Base-by-base conservation (phyloP, 53 echinoderm and acorn worm species). In the Stichopus horrens region DNA sequence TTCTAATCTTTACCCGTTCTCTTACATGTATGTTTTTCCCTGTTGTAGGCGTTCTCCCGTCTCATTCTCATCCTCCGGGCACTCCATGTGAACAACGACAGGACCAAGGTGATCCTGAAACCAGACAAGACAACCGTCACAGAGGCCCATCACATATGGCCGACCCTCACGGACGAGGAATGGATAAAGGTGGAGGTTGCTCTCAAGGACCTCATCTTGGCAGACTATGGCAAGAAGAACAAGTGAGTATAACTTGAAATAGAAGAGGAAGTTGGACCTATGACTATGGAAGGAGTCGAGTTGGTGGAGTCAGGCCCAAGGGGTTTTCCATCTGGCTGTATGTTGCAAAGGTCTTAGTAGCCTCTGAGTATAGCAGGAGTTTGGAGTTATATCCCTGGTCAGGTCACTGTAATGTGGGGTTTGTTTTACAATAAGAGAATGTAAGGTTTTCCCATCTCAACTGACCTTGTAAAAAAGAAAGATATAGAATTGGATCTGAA, bases 141-240 rank as follows among this genome's bases (percentile, higher is more conserved):
- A 0, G 98, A 98, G 89, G 95, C 98, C 23, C 98, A 98, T 90
- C 98, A 98, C 87, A 98, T 98, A 93, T 98, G 98, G 98, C 98
- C 98, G 7, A 94, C 95, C 8, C 91, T 98, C 79, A 96, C 95
- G 0, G 98, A 98, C 86, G 98, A 98, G 76, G 98, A 98, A 86
- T 98, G 98, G 98, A 98, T 98, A 90, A 95, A 98, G 90, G 98
- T 98, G 14, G 98, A 98, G 58, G 95, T 98, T 1, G 93, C 93
- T 0, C 94, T 98, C 66, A 98, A 98, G 85, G 98, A 98, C 68
- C 94, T 98, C 82, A 98, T 98, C 91, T 90, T 98, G 77, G 95
- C 94, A 9, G 98, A 98, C 89, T 98, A 98, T 79, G 98, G 98
- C 77, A 98, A 98, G 98, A 98, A 95, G 82, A 98, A 98, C 94